These are phyloP conservation scores for Drosophila lacicola DNA, from an alignment of 2,888 invertebrate species.

Conservation along the genomic window DNA sequence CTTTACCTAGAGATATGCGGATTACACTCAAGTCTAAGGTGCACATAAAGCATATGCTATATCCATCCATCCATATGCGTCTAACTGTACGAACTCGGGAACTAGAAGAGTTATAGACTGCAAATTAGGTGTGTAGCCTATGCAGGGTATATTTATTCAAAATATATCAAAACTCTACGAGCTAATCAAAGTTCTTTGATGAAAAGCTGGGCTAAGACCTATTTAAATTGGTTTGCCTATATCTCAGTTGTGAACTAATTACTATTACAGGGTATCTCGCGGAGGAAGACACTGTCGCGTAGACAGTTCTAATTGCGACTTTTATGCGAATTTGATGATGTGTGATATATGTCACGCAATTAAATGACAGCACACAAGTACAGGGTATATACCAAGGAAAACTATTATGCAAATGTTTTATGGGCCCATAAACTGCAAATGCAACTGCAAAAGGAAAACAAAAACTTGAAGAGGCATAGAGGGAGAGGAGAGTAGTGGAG, in stretches of 20 bases:
- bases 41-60: too few relatives aligned
- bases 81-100: not conserved
- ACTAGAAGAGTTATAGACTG: not conserved
- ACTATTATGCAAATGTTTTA: constrained; percentile 66
- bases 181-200: too few relatives aligned
- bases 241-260: too few relatives aligned
- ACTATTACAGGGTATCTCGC: not conserved
- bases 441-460: constrained; percentile 10
- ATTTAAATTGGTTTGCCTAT: too few relatives aligned
- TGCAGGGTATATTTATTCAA: not conserved
- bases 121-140: not conserved
- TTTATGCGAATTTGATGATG: constrained; percentile 71
- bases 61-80: too few relatives aligned
- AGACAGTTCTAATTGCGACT: constrained; percentile 13
- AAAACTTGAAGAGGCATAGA: constrained; percentile 2
- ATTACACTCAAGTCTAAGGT: too few relatives aligned
- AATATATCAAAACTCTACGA: too few relatives aligned
- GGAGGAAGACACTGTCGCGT: not conserved
- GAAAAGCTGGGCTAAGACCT: too few relatives aligned
- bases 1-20: too few relatives aligned
- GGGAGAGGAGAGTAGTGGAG: not conserved
- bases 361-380: constrained; percentile 36
- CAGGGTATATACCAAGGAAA: constrained; percentile 16
- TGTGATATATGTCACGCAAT: constrained; percentile 74
- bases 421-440: constrained; percentile 51